Base-by-base conservation (phyloP, 2,888 invertebrate genomes). In the Mechanitis messenoides region DNA sequence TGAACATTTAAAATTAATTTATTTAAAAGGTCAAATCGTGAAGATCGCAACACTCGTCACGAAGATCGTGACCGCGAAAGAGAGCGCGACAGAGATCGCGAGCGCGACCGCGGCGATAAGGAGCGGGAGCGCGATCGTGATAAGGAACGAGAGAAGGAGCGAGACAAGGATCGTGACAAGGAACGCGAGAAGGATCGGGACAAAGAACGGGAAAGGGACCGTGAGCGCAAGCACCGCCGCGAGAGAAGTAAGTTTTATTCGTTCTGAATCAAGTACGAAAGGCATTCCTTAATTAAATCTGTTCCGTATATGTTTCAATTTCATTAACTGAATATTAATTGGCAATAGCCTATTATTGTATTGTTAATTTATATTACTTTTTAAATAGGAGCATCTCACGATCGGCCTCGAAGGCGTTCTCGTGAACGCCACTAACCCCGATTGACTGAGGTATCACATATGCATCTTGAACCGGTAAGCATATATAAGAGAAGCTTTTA, bases 371-470 rank as follows among this genome's bases (percentile, higher is more conserved):
- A 20, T 20, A 20, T 20, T 20, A 20, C 20, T 20, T 20, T 20
- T 20, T 20, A 20, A 20, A 20, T 61, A 89, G 89, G 83, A 65
- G 85, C 88, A 4, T 77, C 89, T 3, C 83, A 81, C 76, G 90
- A 90, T 66, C 83, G 87, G 58, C 76, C 84, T 7, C 85, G 89
- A 59, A 84, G 89, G 61, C 87, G 90, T 61, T 88, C 88, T 53
- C 88, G 90, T 73, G 87, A 87, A 68, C 90, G 90, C 73, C 87
- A 87, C 79, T 88, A 87, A 84, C 50, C 50, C 50, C 77, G 71
- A 71, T 74, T 81, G 81, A 80, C 88, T 85, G 91, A 91, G 91
- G 91, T 91, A 91, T 91, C 91, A 86, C 91, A 90, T 81, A 85
- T 81, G 81, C 85, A 72, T 85, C 87, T 80, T 73, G 72, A 77